Evolutionary conservation across 2,888 invertebrate species (phyloP), one percentile per base, ranked within the genome.

Genomic region (Leptothorax acervorum): DNA sequence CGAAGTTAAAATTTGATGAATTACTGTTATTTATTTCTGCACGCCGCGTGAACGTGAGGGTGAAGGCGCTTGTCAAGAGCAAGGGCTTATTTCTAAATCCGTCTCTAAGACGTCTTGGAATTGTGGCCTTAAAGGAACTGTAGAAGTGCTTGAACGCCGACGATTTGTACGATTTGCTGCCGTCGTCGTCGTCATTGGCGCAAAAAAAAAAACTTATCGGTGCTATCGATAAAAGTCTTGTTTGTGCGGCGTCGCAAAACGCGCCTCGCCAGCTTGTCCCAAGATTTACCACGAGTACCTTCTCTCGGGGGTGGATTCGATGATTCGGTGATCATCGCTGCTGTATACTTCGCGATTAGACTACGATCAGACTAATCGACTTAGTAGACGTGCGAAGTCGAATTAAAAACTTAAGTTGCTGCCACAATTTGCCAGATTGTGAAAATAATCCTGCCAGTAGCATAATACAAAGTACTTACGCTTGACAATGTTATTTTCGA

Each of bases 81-180:
- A 75, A 53, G 63, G 63, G 71, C 76, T 65, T 82, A 57, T 85
- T 60, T 79, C 65, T 73, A 70, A 68, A 81, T 66, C 62, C 86
- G 88, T 89, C 68, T 75, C n/a, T 60, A 73, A 66, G 82, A 88
- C 90, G 82, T 86, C 85, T 84, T 76, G 86, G 90, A 87, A 88
- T 90, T 85, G 89, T 90, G 89, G 89, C 89, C 89, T 89, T 89
- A 90, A 90, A 88, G 85, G 65, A 83, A 86, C 78, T 86, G 51
- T 90, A 84, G 65, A 85, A 70, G 74, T 85, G 85, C 79, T 85
- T 84, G 83, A 78, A 73, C 81, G 45, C 55, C 79, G 83, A 73
- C 71, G 78, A 70, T 23, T 15, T 39, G 18, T 15, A 51, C 76
- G 65, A 55, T 55, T 2, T n/a, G 23, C n/a, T 6, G 31, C 60